Evolutionary conservation across 2,888 invertebrate genomes (phyloP), one percentile per base, ranked within the genome.

Genomic region (Hemithea aestivaria): DNA sequence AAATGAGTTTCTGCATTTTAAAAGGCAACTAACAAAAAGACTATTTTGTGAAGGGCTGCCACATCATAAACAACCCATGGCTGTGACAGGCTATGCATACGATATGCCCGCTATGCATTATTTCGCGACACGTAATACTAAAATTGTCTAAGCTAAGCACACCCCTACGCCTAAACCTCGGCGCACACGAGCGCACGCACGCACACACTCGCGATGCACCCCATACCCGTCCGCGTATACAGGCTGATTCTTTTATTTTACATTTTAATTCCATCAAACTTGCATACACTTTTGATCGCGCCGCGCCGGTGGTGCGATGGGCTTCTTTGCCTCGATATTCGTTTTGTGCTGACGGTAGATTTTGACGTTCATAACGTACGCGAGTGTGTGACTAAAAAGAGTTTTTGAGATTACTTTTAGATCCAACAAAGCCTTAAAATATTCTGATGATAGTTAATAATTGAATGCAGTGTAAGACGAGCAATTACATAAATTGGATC

Each of bases 61-160:
- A 48, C 53, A 42, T 48, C 50, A 63, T 65, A 67, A 69, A 65
- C 64, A 64, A 65, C 55, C 47, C 43, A 35, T 43, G 53, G 30
- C 39, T 45, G 53, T 62, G 68, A 70, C 68, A 63, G 54, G 56
- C 68, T 65, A 69, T 72, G 71, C 73, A 71, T 71, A 66, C 64
- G 58, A 62, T 72, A 72, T 69, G 62, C 63, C 57, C 57, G 45
- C 46, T 57, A 66, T 73, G 72, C 73, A 78, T 80, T 79, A 79
- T 82, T 80, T 75, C 66, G 69, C 66, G 67, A 70, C 63, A 66
- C 73, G 74, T 76, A 72, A 79, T 75, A 75, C 78, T 81, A 78
- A 84, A 84, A 78, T 82, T 77, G 79, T 84, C 83, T 83, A 82
- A 85, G 82, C 84, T 82, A 79, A 84, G 78, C 79, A 77, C 73